A percentile compares a stretch with the other conserved stretches of the same genome.
Evolutionary conservation across 2,888 invertebrate genomes (phyloP).

Genomic region (Drosophila subquinaria): DNA sequence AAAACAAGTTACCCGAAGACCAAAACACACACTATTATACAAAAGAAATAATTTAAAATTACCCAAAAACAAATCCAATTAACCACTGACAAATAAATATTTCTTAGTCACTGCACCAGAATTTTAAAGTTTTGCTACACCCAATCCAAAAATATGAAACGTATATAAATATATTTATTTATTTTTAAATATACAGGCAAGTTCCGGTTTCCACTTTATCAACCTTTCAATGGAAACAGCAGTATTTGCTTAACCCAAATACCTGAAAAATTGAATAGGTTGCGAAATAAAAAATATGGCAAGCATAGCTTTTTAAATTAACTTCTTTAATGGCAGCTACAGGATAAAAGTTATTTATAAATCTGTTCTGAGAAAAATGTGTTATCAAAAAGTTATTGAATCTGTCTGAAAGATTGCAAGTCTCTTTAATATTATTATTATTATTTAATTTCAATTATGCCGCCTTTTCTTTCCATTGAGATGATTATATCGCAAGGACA

Average conservation of each 20-base stretch:
- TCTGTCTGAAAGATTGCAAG: too few species aligned
- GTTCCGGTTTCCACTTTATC: conserved; percentile 12
- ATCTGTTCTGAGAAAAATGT: neutral
- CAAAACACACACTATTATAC: conserved; percentile 17
- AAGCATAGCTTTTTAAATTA: neutral
- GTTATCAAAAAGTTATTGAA: neutral
- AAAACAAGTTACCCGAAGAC: conserved; percentile 9
- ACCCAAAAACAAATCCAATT: conserved; percentile 10
- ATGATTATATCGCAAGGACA: neutral
- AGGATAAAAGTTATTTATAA: neutral
- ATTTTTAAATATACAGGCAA: conserved; percentile 31
- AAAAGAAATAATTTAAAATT: conserved; percentile 13
- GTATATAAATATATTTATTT: conserved; percentile 35
- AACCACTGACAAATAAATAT: conserved; percentile 41
- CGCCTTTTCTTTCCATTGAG: too few species aligned
- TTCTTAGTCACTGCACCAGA: conserved; percentile 54
- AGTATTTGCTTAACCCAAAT: neutral
- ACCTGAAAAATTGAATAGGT: neutral
- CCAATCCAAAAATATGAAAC: conserved; percentile 25
- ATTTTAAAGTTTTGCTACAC: conserved; percentile 56
- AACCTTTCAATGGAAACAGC: neutral
- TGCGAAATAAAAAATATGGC: neutral
- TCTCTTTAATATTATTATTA: too few species aligned
- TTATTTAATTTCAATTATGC: too few species aligned
- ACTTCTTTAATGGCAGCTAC: neutral